phyloP scores from a whole-genome alignment of 2,888 invertebrate genomes.

The Axea sp. region DNA sequence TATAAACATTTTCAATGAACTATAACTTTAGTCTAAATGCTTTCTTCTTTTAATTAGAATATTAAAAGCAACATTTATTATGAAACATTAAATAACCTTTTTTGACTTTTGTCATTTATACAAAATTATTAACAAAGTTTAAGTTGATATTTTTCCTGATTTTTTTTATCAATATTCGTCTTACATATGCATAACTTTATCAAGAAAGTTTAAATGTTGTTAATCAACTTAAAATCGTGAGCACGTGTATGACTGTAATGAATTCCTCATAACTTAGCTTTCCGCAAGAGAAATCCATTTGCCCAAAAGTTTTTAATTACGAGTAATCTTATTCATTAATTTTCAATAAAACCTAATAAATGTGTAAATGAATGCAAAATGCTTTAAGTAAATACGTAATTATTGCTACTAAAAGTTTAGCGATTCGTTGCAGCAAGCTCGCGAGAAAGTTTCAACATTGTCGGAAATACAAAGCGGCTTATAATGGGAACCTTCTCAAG shows the following conservation, averaged over 20 bases:
- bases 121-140: no score
- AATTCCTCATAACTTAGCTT: not conserved
- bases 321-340: conserved; percentile 42
- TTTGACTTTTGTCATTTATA: no score
- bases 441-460: conserved; percentile 49
- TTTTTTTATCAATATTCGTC: no score
- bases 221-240: not conserved
- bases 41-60: conserved; percentile 11
- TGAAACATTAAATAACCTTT: no score
- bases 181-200: no score
- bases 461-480: conserved; percentile 53
- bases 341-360: conserved; percentile 41
- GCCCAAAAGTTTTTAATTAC: conserved; percentile 34
- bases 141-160: no score
- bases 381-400: conserved; percentile 52
- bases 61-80: not conserved
- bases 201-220: no score
- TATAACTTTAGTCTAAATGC: conserved; percentile 2
- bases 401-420: conserved; percentile 48
- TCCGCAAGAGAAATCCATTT: conserved; percentile 15
- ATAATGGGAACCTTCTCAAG: conserved; percentile 37
- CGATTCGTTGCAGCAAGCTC: conserved; percentile 45
- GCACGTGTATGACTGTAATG: not conserved
- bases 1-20: no score
- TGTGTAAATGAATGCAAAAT: conserved; percentile 43